Conservation (phyloP, 2,888 invertebrate genomes). For the Parnassius glacialis region DNA sequence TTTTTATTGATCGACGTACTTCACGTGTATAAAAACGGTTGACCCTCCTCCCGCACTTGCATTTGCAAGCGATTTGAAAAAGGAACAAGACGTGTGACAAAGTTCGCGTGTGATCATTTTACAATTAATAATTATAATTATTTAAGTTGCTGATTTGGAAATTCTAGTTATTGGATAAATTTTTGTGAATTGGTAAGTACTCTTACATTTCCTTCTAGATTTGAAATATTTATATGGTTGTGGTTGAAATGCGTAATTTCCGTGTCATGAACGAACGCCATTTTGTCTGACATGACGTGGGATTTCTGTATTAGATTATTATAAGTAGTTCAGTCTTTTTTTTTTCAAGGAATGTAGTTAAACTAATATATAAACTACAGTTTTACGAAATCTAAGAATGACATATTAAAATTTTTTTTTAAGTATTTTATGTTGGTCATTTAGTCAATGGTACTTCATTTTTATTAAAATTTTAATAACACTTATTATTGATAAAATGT, state of each 20-base stretch:
- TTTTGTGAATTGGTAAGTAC: conserved; percentile 24
- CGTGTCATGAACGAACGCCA: conserved; percentile 12
- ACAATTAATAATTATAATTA: conserved; percentile 14
- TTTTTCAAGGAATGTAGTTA: too few species aligned
- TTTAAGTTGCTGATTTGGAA: conserved; percentile 26
- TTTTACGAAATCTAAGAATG: too few species aligned
- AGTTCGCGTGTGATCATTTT: conserved; percentile 25
- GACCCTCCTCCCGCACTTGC: conserved; percentile 23
- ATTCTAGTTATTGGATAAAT: conserved; percentile 24
- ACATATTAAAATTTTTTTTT: too few species aligned
- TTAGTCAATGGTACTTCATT: too few species aligned
- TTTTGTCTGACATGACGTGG: conserved; percentile 28
- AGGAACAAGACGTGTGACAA: conserved; percentile 27
- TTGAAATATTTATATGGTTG: background rate
- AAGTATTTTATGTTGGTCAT: too few species aligned
- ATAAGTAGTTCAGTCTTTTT: too few species aligned
- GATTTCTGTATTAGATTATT: too few species aligned
- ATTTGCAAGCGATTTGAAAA: conserved; percentile 25
- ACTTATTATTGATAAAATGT: too few species aligned
- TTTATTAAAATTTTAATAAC: too few species aligned
- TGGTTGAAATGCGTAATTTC: conserved; percentile 17
- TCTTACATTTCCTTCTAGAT: conserved; percentile 3
- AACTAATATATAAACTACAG: too few species aligned
- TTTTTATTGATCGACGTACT: conserved; percentile 23
- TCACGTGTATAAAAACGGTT: conserved; percentile 18